phyloP scores from a whole-genome alignment of 1,140 invertebrate genomes.

The Drosophila mojavensis region DNA sequence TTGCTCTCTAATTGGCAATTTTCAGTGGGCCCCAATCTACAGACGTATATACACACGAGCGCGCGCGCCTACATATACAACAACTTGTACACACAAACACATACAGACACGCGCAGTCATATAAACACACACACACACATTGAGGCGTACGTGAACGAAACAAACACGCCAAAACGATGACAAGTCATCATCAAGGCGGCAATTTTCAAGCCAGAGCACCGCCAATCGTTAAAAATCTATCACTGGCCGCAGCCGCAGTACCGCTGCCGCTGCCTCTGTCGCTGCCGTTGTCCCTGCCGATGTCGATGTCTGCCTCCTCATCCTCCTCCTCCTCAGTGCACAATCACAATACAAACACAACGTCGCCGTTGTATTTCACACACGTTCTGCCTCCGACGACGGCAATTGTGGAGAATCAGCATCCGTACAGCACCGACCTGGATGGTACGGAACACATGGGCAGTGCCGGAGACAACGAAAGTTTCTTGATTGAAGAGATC shows the following conservation, averaged over 20 bases:
- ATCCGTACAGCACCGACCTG: constrained; percentile 66
- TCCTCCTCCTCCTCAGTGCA: constrained; percentile 24
- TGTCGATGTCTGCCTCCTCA: constrained; percentile 23
- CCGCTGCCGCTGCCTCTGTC: constrained; percentile 55
- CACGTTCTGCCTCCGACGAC: constrained; percentile 51
- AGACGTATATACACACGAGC: constrained; percentile 45
- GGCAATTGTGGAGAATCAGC: constrained; percentile 59
- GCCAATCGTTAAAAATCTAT: constrained; percentile 71
- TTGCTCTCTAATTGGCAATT: constrained; percentile 59
- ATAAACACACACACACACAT: constrained; percentile 34
- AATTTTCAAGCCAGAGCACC: constrained; percentile 61
- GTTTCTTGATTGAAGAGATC: constrained; percentile 76
- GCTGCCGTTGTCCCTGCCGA: constrained; percentile 18
- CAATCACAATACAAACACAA: constrained; percentile 43
- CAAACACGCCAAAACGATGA: constrained; percentile 59
- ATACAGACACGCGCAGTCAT: constrained; percentile 1
- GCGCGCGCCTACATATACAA: constrained; percentile 52
- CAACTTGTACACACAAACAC: constrained; percentile 13
- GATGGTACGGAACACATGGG: constrained; percentile 59
- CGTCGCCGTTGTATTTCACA: constrained; percentile 63
- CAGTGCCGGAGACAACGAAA: constrained; percentile 56
- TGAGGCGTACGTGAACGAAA: constrained; percentile 20
- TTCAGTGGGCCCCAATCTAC: constrained; percentile 41
- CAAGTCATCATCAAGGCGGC: constrained; percentile 75
- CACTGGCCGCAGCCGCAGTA: constrained; percentile 67